Conservation (phyloP, 2,888 invertebrate species). For the Dasypogon diadema region DNA sequence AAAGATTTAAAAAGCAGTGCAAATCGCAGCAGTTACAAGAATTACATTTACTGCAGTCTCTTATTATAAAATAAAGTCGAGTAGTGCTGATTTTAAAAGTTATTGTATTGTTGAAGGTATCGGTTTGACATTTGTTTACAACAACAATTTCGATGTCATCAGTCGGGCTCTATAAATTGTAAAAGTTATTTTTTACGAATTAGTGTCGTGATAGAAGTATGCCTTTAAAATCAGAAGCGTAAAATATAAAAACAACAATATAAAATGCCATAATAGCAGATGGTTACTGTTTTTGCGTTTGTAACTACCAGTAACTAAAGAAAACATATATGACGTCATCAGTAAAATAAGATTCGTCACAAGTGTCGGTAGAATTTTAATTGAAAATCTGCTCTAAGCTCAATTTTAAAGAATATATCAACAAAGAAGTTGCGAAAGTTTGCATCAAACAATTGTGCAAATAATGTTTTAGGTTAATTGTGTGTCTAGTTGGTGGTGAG, state of each 20-base stretch:
- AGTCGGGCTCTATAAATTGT: conserved; percentile 2
- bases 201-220: not conserved
- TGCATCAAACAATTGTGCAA: not conserved
- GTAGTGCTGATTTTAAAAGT: too few relatives aligned
- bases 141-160: conserved; percentile 49
- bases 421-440: not conserved
- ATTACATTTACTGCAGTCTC: too few relatives aligned
- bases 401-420: not conserved
- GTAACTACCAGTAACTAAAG: not conserved
- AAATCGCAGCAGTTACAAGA: not conserved
- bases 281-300: not conserved
- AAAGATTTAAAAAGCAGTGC: not conserved
- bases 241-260: not conserved
- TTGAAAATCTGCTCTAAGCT: conserved; percentile 74
- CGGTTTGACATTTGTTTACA: conserved; percentile 49
- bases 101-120: conserved; percentile 3
- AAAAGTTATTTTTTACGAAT: not conserved
- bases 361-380: conserved; percentile 30
- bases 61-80: too few relatives aligned
- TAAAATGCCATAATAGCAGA: too few relatives aligned
- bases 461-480: too few relatives aligned
- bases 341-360: conserved; percentile 53
- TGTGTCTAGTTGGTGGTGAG: too few relatives aligned
- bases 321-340: conserved; percentile 55
- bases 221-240: not conserved